Percentiles rank a stretch among this genome's conserved stretches.
Evolutionary conservation across 1,140 invertebrate genomes (phyloP).

Genomic region (Temnothorax curvispinosus): DNA sequence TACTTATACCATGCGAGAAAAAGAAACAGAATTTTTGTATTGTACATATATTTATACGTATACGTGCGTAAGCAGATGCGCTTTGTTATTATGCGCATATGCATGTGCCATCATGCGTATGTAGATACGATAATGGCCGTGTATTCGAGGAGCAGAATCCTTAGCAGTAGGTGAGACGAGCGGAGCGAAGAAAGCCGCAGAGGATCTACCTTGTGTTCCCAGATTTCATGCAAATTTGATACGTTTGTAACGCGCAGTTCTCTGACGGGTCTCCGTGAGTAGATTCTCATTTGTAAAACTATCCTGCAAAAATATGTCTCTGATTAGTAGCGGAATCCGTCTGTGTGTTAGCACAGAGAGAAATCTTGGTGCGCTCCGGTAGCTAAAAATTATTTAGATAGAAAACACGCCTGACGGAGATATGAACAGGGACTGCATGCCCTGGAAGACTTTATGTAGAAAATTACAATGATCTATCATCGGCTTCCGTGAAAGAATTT

Average conservation of each 20-base stretch:
- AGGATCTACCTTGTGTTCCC: slow-evolving; percentile 50
- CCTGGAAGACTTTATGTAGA: slow-evolving; percentile 24
- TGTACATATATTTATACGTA: not conserved
- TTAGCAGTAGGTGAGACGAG: not conserved
- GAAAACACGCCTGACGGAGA: slow-evolving; percentile 4
- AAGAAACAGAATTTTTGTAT: slow-evolving; percentile 17
- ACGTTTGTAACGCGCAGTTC: slow-evolving; percentile 48
- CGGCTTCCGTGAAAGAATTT: not conserved
- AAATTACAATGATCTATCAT: slow-evolving; percentile 35
- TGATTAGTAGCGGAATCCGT: slow-evolving; percentile 44
- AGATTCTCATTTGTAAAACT: slow-evolving; percentile 59
- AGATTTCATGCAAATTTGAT: slow-evolving; percentile 64
- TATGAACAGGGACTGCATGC: slow-evolving; percentile 28
- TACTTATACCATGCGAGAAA: slow-evolving; percentile 12
- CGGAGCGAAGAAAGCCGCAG: slow-evolving; percentile 36
- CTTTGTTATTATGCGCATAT: slow-evolving; percentile 53
- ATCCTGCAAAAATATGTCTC: slow-evolving; percentile 49
- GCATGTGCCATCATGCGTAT: slow-evolving; percentile 44
- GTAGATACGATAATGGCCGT: slow-evolving; percentile 46
- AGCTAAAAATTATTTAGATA: slow-evolving; percentile 51
- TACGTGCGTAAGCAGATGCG: slow-evolving; percentile 18
- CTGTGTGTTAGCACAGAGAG: not conserved
- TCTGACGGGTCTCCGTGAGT: slow-evolving; percentile 36
- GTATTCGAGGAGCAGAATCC: slow-evolving; percentile 38
- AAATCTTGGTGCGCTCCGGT: slow-evolving; percentile 7